Base-by-base conservation (phyloP, 2,113 vertebrate species). In the Sinocyclocheilus anshuiensis region DNA sequence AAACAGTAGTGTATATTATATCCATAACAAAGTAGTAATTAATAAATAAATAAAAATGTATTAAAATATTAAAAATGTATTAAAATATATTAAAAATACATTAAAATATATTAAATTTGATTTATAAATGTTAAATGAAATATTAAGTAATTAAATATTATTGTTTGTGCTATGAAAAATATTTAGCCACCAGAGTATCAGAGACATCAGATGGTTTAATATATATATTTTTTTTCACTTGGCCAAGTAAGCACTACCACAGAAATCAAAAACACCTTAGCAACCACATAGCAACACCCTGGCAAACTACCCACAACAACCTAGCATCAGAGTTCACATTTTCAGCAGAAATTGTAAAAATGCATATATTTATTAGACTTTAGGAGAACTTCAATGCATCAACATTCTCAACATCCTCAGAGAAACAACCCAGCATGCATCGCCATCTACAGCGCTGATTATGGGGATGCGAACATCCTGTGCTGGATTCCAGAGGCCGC, bases 381-480 rank as follows among this genome's bases (percentile, higher is more conserved):
- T 0, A 45, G 11, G 36, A 48, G n/a, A 76, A 24, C 5, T 13
- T 48, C 2, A 59, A 9, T 7, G 57, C 57, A 59, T 61, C 2
- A n/a, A 50, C 12, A 76, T 55, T 55, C 48, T 77, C 76, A 77
- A 33, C 76, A 33, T 82, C 48, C 50, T n/a, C 24, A 39, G 53
- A 29, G 59, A 55, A 72, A 26, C 13, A 83, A 59, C 83, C 87
- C 89, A 88, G 89, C 87, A 84, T 90, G 89, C 71, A 88, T 75
- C 72, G n/a, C 85, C 36, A 53, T 65, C 53, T 61, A 16, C 71
- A 69, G 55, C 6, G 1, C 81, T 67, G 87, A 80, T 65, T 83
- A 55, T 55, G 39, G 83, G 55, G 82, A 86, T 89, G 92, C 84
- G 88, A 91, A 94, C 92, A 92, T 93, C 92, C 93, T 89, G 92